A percentile compares a stretch with the other conserved stretches of the same genome.
Conservation (phyloP, 2,888 invertebrate species). For the Ptilodon capucinus region DNA sequence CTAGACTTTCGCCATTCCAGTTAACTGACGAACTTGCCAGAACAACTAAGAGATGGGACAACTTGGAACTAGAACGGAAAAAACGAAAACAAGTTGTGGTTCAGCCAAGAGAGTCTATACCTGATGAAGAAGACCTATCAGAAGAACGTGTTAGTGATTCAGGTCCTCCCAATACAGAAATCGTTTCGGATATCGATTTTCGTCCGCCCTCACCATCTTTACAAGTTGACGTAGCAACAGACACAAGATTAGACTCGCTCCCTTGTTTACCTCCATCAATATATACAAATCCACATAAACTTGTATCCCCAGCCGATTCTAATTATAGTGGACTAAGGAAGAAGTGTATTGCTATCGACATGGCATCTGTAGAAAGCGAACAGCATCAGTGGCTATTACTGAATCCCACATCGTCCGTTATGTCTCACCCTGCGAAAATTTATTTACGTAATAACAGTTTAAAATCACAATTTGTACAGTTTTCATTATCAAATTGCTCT, state of each 20-base stretch:
- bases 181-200: neutral
- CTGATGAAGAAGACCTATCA: slow-evolving; percentile 1
- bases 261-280: slow-evolving; percentile 44
- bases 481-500: slow-evolving; percentile 52
- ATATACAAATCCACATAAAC: slow-evolving; percentile 53
- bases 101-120: slow-evolving; percentile 4
- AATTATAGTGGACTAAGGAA: slow-evolving; percentile 30
- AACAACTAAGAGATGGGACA: slow-evolving; percentile 55
- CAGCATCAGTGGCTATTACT: slow-evolving; percentile 35
- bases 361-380: slow-evolving; percentile 9
- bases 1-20: slow-evolving; percentile 60
- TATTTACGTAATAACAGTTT: slow-evolving; percentile 34
- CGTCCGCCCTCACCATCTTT: slow-evolving; percentile 2
- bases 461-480: slow-evolving; percentile 48
- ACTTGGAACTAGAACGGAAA: slow-evolving; percentile 25
- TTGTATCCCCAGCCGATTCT: slow-evolving; percentile 46
- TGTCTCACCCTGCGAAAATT: slow-evolving; percentile 47
- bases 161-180: slow-evolving; percentile 58
- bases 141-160: slow-evolving; percentile 13
- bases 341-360: slow-evolving; percentile 12
- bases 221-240: slow-evolving; percentile 25
- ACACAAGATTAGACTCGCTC: slow-evolving; percentile 13
- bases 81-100: slow-evolving; percentile 12
- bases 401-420: slow-evolving; percentile 37
- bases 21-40: slow-evolving; percentile 53